A percentile compares a stretch with the other conserved stretches of the same genome.
These are phyloP conservation scores for Neomorphus geoffroyi DNA, from an alignment of 2,797 vertebrate genomes.

Conservation along the genomic window DNA sequence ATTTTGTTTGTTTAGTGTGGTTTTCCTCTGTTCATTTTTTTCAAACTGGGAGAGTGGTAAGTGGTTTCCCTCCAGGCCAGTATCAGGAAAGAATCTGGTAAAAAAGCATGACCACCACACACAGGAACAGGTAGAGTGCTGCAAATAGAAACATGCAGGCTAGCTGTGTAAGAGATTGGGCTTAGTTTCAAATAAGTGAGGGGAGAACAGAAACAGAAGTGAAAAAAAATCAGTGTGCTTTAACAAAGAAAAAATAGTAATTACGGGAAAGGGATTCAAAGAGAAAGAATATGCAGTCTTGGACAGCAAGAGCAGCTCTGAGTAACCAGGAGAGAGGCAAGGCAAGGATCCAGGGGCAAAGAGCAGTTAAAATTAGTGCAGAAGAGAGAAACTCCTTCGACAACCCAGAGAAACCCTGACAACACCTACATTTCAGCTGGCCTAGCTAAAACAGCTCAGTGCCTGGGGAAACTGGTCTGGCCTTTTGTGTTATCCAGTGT, in stretches of 20 bases:
- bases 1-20: not conserved
- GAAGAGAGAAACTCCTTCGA: conserved; percentile 5
- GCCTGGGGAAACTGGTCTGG: not conserved
- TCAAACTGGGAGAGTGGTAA: not conserved
- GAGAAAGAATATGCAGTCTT: not conserved
- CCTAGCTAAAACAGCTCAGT: not conserved
- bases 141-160: not conserved
- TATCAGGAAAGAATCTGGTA: not conserved
- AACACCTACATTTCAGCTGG: not conserved
- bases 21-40: not conserved
- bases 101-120: not conserved
- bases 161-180: not conserved
- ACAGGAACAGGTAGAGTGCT: not conserved
- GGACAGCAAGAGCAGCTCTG: not conserved
- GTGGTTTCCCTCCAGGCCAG: not conserved
- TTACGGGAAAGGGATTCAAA: not conserved
- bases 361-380: not conserved
- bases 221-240: not conserved
- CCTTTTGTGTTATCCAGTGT: not conserved
- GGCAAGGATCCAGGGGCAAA: not conserved
- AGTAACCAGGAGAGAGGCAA: not conserved
- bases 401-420: not conserved
- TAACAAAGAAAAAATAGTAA: not conserved
- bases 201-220: not conserved
- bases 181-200: not conserved